Evolutionary conservation across 1,140 invertebrate genomes (phyloP).

Genomic region (Dryas iulia): DNA sequence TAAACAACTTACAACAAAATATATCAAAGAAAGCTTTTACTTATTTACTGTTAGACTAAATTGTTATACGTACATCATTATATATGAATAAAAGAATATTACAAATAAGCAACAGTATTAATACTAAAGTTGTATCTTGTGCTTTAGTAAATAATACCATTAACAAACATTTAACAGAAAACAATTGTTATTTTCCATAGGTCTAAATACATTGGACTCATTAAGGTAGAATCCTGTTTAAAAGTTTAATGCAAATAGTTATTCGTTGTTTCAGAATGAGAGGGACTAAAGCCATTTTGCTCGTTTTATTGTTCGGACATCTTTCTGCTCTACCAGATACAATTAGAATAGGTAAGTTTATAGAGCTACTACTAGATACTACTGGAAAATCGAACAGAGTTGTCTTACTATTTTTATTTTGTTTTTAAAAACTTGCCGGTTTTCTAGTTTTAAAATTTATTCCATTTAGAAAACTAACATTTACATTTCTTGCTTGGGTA

Average conservation of each 20-base stretch:
- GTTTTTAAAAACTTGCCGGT: background rate
- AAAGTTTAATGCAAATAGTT: conserved; percentile 33
- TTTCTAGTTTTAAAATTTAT: background rate
- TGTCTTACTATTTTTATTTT: background rate
- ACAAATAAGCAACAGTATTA: background rate
- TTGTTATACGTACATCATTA: background rate
- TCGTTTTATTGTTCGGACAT: conserved; percentile 70
- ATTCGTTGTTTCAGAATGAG: conserved; percentile 69
- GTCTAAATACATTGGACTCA: background rate
- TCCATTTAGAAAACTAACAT: background rate
- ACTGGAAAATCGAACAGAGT: no score
- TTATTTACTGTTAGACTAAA: background rate
- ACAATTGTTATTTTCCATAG: background rate
- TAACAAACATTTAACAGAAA: background rate
- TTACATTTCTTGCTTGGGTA: background rate
- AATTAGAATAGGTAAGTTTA: conserved; percentile 72
- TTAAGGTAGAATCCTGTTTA: conserved; percentile 6
- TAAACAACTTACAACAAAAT: background rate
- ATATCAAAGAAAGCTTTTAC: background rate
- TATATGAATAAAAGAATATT: background rate
- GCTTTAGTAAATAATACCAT: background rate
- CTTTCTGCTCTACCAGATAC: conserved; percentile 76
- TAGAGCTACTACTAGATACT: background rate
- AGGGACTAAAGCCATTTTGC: conserved; percentile 57
- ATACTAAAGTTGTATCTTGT: background rate